A percentile compares a stretch with the other conserved stretches of the same genome.
Conservation (phyloP, 2,888 invertebrate species). For the Vannuccia rotundouncinata region DNA sequence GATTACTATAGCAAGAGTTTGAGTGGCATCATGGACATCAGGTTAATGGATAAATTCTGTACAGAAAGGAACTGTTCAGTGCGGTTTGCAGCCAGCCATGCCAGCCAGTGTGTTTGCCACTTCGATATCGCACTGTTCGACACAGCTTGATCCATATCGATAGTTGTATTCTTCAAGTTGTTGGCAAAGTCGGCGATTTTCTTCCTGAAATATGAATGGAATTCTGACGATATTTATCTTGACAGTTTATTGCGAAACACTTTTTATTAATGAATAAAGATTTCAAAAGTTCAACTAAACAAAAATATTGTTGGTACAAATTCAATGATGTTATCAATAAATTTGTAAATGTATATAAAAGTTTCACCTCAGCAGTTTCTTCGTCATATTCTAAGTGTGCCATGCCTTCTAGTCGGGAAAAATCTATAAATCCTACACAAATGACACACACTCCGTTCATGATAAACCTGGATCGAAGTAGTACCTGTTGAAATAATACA, state of each 20-base stretch:
- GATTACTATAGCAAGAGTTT: background rate
- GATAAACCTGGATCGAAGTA: constrained; percentile 7
- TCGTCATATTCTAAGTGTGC: constrained; percentile 10
- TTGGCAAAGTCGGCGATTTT: constrained; percentile 4
- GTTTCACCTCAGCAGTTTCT: constrained; percentile 6
- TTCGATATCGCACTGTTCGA: background rate
- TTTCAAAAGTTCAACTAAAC: too few species aligned
- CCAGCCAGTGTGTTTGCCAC: constrained; percentile 1
- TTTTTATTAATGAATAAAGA: too few species aligned
- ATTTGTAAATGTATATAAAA: too few species aligned
- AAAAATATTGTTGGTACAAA: too few species aligned
- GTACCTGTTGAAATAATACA: too few species aligned
- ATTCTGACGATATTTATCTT: too few species aligned
- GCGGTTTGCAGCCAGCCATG: background rate
- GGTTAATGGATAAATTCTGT: background rate
- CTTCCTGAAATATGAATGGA: background rate
- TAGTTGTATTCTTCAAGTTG: constrained; percentile 1
- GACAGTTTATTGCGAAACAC: too few species aligned
- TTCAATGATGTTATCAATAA: background rate
- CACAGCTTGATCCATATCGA: background rate
- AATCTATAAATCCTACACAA: background rate
- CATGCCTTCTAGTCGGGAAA: background rate
- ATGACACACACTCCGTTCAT: constrained; percentile 10
- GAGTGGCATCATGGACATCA: background rate
- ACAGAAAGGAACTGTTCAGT: background rate